Evolutionary conservation across 2,888 invertebrate genomes (phyloP), one percentile per base, ranked within the genome.

Genomic region (Blera fallax): DNA sequence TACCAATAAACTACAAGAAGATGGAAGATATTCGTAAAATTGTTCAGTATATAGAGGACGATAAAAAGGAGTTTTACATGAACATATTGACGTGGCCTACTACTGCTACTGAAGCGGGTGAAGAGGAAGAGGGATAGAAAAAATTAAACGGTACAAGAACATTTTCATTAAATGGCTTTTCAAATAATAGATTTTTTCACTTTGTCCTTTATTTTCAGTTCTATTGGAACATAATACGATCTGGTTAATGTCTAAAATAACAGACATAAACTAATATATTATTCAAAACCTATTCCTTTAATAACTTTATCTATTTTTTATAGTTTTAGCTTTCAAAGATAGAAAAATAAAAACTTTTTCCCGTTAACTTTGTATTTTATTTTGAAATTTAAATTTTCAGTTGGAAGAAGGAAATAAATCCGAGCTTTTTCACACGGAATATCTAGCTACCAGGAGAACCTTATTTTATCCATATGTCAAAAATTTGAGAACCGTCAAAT

Each of bases 71-170:
- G 50, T 27, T 50, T 14, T 64, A 64, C 32, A 21, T 64, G 45
- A 64, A 64, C 8, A 45, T 64, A 64, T 45, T 64, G 45, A 45
- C 62, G 29, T 64, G 62, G 29, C 45, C 62, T 29, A 45, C 45
- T 21, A 64, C 40, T 37, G 24, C 60, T 37, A 40, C 60, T 60
- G 60, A 60, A 60, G 58, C 58, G 8, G 24, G 37, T 60, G 58
- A 60, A 60, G 58, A 60, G 16, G 58, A 37, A 60, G 40, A 60
- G 21, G 16, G n/a, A 40, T 40, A 40, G 40, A 40, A 11, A 11
- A 40, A 40, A 40, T 40, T 40, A 40, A 40, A 40, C 40, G 40
- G 43, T 43, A 43, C 10, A 37, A 37, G 37, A 37, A 37, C 14
- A 43, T 43, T 43, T 21, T 18, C 48, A 48, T 21, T 48, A 37